phyloP scores from a whole-genome alignment of 2,113 vertebrate species.

The Pachypanchax playfairii region DNA sequence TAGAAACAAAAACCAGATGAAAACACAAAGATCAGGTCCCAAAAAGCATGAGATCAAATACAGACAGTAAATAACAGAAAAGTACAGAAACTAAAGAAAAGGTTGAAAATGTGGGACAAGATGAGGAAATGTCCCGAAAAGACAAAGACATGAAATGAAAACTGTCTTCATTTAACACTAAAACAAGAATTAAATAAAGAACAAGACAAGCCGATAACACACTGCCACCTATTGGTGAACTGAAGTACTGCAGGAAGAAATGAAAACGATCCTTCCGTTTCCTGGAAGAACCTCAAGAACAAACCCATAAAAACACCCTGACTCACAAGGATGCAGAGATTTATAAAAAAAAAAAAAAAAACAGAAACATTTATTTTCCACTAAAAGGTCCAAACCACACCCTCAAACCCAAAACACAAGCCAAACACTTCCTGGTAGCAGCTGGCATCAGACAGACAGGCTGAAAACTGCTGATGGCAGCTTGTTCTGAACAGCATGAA shows the following conservation, averaged over 20 bases:
- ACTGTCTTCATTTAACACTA: neutral
- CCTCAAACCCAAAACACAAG: constrained; percentile 10
- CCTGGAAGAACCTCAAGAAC: constrained; percentile 44
- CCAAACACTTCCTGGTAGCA: constrained; percentile 52
- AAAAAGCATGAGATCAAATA: neutral
- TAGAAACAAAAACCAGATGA: neutral
- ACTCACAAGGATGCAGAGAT: constrained; percentile 22
- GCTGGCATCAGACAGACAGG: neutral
- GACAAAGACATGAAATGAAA: neutral
- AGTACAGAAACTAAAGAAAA: no score
- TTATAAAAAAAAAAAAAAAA: neutral
- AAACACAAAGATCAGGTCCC: neutral
- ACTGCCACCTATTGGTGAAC: constrained; percentile 29
- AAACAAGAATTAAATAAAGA: neutral
- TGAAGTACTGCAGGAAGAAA: constrained; percentile 15
- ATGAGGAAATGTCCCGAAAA: no score
- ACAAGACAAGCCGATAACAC: neutral
- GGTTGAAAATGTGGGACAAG: no score
- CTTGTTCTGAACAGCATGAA: constrained; percentile 42
- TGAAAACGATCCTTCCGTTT: constrained; percentile 43
- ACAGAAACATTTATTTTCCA: constrained; percentile 16
- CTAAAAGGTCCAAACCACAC: constrained; percentile 23
- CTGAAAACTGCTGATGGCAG: constrained; percentile 36
- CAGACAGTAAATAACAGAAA: neutral
- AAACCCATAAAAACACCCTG: constrained; percentile 20